phyloP scores from a whole-genome alignment of 2,113 vertebrate genomes.

The Manacus vitellinus region DNA sequence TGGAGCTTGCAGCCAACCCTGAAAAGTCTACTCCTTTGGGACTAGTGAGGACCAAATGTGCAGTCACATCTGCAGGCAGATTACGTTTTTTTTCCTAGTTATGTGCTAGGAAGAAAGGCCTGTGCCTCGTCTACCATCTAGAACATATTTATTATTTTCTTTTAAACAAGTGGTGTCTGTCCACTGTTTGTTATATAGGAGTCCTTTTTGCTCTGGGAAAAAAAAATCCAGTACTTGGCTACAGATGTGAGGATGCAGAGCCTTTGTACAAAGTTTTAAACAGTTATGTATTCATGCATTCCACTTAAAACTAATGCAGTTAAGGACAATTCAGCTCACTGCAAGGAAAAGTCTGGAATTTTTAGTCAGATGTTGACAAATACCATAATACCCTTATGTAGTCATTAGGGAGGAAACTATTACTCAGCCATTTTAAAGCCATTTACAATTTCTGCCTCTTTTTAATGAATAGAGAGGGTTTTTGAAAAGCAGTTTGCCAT shows the following conservation, averaged over 20 bases:
- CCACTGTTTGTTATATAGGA: not conserved
- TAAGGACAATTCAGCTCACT: not conserved
- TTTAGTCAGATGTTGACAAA: constrained; percentile 14
- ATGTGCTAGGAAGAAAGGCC: not conserved
- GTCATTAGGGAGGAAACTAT: not conserved
- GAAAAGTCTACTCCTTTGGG: not conserved
- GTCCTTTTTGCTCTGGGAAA: not conserved
- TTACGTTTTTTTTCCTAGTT: not conserved
- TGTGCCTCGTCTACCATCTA: not conserved
- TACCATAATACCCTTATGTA: not conserved
- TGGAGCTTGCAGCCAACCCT: not conserved
- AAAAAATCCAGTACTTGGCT: not conserved
- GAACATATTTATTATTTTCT: not conserved
- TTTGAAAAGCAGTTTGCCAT: not conserved
- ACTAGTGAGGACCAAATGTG: not conserved
- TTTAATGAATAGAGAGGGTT: not conserved
- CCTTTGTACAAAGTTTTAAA: not conserved
- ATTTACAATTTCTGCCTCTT: not conserved
- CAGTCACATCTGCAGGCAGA: not conserved
- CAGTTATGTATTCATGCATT: not conserved
- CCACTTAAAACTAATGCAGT: not conserved
- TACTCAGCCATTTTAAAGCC: not conserved
- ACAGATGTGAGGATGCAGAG: not conserved
- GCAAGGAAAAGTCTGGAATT: not conserved
- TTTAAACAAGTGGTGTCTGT: constrained; percentile 16